Conservation (phyloP, 2,797 vertebrate species). For the Aratinga solstitialis region DNA sequence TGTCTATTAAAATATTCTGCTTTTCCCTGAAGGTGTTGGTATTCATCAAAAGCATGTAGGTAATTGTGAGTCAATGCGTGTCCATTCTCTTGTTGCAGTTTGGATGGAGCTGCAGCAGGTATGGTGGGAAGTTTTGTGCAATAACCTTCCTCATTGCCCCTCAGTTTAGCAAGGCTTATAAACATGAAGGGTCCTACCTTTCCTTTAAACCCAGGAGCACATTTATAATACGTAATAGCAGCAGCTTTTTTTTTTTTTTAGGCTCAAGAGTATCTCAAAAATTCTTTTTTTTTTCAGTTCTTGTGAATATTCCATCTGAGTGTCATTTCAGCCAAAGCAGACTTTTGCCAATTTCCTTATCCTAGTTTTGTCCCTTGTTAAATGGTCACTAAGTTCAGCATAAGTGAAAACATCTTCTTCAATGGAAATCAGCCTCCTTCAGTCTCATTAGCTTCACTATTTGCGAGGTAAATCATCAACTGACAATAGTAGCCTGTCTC, state of each 20-base stretch:
- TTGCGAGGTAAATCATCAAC: background rate
- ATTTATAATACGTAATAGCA: background rate
- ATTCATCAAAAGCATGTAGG: background rate
- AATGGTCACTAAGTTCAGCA: background rate
- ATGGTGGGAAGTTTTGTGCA: background rate
- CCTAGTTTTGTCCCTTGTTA: background rate
- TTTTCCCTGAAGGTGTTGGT: slow-evolving; percentile 4
- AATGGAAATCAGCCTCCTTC: background rate
- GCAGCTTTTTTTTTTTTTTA: background rate
- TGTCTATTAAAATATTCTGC: slow-evolving; percentile 37
- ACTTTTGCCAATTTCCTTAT: background rate
- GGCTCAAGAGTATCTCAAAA: background rate
- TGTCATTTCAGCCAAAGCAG: background rate
- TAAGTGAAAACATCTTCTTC: background rate
- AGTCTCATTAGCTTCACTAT: accelerated
- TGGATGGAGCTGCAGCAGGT: background rate
- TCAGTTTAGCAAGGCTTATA: background rate
- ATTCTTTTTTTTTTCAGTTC: background rate
- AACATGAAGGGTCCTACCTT: background rate
- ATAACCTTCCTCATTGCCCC: background rate
- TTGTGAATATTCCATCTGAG: background rate
- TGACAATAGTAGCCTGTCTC: background rate
- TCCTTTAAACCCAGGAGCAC: background rate
- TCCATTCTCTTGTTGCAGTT: background rate
- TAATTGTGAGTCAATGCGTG: background rate